Evolutionary conservation across 2,797 vertebrate species (phyloP).

Genomic region (Macrochelys suwanniensis): DNA sequence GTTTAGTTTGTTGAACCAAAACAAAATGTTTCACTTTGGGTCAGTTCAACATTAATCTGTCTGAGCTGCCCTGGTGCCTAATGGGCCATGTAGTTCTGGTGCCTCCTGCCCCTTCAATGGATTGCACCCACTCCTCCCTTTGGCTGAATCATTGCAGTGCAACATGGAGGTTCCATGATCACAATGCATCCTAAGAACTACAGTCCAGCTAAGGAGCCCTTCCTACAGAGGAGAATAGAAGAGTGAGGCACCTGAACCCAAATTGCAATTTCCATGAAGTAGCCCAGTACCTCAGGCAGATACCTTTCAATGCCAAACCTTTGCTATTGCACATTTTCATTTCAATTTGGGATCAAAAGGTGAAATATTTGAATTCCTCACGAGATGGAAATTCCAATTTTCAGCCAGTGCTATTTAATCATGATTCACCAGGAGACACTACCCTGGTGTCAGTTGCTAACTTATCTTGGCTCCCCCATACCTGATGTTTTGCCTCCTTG

Average conservation of each 20-base stretch:
- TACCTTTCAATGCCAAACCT: background rate
- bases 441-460: background rate
- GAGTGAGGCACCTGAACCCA: background rate
- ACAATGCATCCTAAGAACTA: background rate
- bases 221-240: background rate
- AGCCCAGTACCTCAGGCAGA: background rate
- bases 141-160: background rate
- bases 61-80: background rate
- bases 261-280: background rate
- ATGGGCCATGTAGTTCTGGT: background rate
- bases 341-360: background rate
- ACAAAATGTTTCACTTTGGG: background rate
- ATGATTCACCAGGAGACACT: background rate
- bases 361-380: background rate
- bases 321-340: background rate
- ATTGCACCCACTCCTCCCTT: background rate
- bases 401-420: background rate
- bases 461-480: background rate
- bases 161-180: background rate
- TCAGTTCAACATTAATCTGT: background rate
- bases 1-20: background rate
- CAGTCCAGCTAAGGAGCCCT: background rate
- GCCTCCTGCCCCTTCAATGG: background rate
- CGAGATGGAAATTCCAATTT: background rate
- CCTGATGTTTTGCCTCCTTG: background rate